phyloP scores from a whole-genome alignment of 2,888 invertebrate species.

The Mimas tiliae region DNA sequence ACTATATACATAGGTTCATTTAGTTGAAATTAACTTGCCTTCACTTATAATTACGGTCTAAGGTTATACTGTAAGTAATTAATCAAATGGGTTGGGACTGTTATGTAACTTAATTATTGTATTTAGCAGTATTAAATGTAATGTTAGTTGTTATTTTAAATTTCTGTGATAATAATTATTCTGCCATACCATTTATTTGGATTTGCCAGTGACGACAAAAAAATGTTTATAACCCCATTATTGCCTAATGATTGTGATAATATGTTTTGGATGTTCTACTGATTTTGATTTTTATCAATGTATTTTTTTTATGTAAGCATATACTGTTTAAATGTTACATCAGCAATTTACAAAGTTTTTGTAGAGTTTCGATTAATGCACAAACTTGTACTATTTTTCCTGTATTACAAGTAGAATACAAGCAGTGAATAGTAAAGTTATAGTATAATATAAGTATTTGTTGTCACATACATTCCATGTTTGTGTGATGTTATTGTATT shows the following conservation, averaged over 20 bases:
- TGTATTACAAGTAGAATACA: constrained; percentile 21
- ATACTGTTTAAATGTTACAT: constrained; percentile 1
- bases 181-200: constrained; percentile 48
- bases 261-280: constrained; percentile 28
- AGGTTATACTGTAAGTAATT: constrained; percentile 24
- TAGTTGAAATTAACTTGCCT: constrained; percentile 24
- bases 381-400: constrained; percentile 20
- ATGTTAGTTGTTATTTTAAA: constrained; percentile 47
- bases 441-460: not conserved
- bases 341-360: constrained; percentile 2
- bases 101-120: constrained; percentile 41
- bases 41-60: constrained; percentile 22
- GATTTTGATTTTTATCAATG: constrained; percentile 18
- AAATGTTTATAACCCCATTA: constrained; percentile 34
- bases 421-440: constrained; percentile 1
- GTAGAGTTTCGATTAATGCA: constrained; percentile 7
- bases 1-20: constrained; percentile 19
- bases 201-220: constrained; percentile 28
- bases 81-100: constrained; percentile 40
- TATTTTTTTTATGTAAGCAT: constrained; percentile 8
- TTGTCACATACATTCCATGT: constrained; percentile 10
- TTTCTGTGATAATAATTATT: constrained; percentile 66
- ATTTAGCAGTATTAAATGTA: constrained; percentile 54
- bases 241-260: constrained; percentile 32
- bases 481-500: constrained; percentile 5